phyloP scores from a whole-genome alignment of 2,113 vertebrate species.

The Eurypyga helias region DNA sequence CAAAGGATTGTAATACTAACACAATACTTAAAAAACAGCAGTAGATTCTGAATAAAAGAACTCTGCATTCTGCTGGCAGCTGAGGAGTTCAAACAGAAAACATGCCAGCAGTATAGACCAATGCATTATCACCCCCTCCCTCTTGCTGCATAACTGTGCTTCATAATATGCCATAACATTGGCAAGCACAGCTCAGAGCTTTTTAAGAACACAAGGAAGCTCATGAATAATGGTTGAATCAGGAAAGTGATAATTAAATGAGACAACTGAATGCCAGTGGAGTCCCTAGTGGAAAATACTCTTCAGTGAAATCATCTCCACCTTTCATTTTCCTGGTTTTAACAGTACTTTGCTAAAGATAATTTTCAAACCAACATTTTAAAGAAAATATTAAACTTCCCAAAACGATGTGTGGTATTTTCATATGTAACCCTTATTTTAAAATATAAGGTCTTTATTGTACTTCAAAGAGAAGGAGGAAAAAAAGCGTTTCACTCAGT shows the following conservation, averaged over 20 bases:
- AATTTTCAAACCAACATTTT: slow-evolving; percentile 47
- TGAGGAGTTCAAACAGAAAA: slow-evolving; percentile 77
- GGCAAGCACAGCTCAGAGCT: slow-evolving; percentile 81
- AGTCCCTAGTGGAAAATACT: slow-evolving; percentile 78
- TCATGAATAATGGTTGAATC: slow-evolving; percentile 85
- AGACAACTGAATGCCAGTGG: slow-evolving; percentile 80
- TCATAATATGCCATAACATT: slow-evolving; percentile 83
- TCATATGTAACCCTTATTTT: background rate
- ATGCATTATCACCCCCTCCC: slow-evolving; percentile 77
- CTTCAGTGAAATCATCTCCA: slow-evolving; percentile 62
- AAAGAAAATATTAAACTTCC: slow-evolving; percentile 28
- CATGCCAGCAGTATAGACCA: slow-evolving; percentile 77
- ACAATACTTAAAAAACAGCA: slow-evolving; percentile 65
- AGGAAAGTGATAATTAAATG: slow-evolving; percentile 84
- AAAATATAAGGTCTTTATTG: background rate
- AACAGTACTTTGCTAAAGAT: slow-evolving; percentile 35
- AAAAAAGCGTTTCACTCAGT: background rate
- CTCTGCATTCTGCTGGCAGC: slow-evolving; percentile 73
- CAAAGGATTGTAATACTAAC: slow-evolving; percentile 35
- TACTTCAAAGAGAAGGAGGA: background rate
- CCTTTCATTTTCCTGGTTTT: slow-evolving; percentile 38
- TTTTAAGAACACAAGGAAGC: slow-evolving; percentile 80
- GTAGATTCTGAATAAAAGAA: slow-evolving; percentile 67
- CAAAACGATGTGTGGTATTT: slow-evolving; percentile 11
- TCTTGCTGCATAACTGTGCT: slow-evolving; percentile 76